Evolutionary conservation across 2,113 vertebrate genomes (phyloP), one percentile per base, ranked within the genome.

Genomic region (Stegastes partitus): DNA sequence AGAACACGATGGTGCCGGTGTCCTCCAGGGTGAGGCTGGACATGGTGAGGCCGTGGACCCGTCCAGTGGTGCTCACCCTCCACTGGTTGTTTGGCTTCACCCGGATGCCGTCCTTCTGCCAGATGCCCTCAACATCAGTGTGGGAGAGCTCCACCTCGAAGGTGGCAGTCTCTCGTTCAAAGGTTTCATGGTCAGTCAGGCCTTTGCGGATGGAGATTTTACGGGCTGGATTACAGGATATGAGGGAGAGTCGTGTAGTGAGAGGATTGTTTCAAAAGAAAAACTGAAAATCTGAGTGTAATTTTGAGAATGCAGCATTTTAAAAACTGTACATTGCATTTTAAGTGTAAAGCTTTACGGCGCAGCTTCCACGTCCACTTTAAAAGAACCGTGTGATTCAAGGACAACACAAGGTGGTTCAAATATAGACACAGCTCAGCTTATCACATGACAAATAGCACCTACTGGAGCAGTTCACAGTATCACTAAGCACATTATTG

Each of bases 131-230:
- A 75, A 99, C 96, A 0, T 94, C 93, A 0, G 94, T 74, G 71
- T 98, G 98, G 31, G 97, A 98, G 37, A 99, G 88, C 90, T 97
- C 95, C 89, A 99, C 94, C 69, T 96, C 94, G 63, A 99, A 98
- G 5, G 97, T 96, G 31, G 96, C 96, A 0, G 95, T 96, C 87
- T 96, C 96, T 42, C 95, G 95, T 77, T 99, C 97, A 0, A 90
- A 91, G 21, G 96, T 92, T 50, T 96, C 96, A 86, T 96, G 89
- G 0, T 99, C 96, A 1, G 54, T 77, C 19, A 99, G 92, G 0
- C 94, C 93, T 23, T 87, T 96, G 42, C 39, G 92, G 34, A 97
- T 91, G 0, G 85, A 90, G 64, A 99, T 96, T 72, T 97, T 98
- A 54, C 90, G 94, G 0, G 97, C 98, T 99, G 87, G 68, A 65